Percentiles rank a stretch among this genome's conserved stretches.
phyloP scores from a whole-genome alignment of 2,113 vertebrate genomes.

The Hippocampus guttulatus region DNA sequence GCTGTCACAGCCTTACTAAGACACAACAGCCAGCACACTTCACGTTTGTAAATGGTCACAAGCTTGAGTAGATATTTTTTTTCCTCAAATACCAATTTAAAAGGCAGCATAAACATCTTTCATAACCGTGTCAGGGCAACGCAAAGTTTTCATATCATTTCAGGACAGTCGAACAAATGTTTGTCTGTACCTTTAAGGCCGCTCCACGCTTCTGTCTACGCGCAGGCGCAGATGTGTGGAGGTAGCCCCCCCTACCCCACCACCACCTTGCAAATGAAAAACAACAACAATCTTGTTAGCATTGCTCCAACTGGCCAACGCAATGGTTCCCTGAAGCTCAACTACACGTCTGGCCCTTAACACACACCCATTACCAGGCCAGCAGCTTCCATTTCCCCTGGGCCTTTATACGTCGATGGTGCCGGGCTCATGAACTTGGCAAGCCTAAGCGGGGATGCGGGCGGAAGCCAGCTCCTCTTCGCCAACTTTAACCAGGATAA shows the following conservation, averaged over 20 bases:
- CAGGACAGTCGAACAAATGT: neutral
- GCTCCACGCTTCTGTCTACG: constrained; percentile 18
- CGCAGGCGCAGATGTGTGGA: constrained; percentile 58
- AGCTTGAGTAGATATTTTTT: neutral
- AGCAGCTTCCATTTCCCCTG: constrained; percentile 47
- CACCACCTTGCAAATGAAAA: constrained; percentile 43
- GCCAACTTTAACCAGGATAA: constrained; percentile 99
- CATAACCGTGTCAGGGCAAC: neutral
- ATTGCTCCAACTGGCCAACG: constrained; percentile 11
- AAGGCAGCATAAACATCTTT: too few relatives aligned
- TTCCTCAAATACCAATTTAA: neutral
- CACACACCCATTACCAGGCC: neutral
- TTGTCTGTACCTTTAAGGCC: constrained; percentile 52
- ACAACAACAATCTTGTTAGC: constrained; percentile 70
- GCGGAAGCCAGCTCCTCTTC: constrained; percentile 93
- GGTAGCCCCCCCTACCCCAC: constrained; percentile 42
- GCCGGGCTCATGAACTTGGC: constrained; percentile 88
- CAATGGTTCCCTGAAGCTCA: constrained; percentile 49
- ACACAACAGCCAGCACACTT: neutral
- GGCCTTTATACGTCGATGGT: constrained; percentile 58
- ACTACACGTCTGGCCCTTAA: neutral
- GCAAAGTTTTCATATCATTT: neutral
- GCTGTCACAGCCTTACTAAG: constrained; percentile 3
- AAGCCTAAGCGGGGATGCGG: constrained; percentile 91
- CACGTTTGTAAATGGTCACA: neutral